These are phyloP conservation scores for Staurois parvus DNA, from an alignment of 2,797 vertebrate species.

Conservation along the genomic window DNA sequence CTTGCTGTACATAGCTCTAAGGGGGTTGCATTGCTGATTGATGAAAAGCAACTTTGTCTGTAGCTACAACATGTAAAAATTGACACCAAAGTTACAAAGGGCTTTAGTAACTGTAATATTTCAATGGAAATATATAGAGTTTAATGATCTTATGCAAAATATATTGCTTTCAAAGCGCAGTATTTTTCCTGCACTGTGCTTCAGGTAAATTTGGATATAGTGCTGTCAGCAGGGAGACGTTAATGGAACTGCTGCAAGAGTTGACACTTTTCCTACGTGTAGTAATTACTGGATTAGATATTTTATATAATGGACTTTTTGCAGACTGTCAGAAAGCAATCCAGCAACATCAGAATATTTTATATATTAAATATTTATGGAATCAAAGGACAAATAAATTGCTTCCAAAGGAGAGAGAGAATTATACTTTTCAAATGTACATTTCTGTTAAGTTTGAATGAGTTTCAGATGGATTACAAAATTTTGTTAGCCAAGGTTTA, in stretches of 20 bases:
- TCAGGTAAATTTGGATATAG: constrained; percentile 59
- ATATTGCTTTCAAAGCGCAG: constrained; percentile 27
- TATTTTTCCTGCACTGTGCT: constrained; percentile 29
- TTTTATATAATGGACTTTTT: constrained; percentile 70
- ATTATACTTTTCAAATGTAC: background rate
- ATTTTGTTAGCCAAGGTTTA: background rate
- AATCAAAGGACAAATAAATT: constrained; percentile 10
- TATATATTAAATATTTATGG: constrained; percentile 38
- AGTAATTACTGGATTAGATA: constrained; percentile 65
- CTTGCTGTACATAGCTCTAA: too few relatives aligned
- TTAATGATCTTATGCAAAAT: constrained; percentile 9
- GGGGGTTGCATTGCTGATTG: background rate
- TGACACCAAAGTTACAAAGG: background rate
- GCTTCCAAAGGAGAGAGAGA: background rate
- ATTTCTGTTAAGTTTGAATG: constrained; percentile 18
- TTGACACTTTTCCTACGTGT: constrained; percentile 63
- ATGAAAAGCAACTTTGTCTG: background rate
- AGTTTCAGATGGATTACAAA: background rate
- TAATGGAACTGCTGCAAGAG: constrained; percentile 52
- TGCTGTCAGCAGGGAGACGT: constrained; percentile 47
- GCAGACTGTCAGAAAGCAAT: constrained; percentile 65
- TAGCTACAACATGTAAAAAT: background rate
- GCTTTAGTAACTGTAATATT: background rate
- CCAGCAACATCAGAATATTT: constrained; percentile 63
- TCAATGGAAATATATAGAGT: background rate